Evolutionary conservation across 2,888 invertebrate genomes (phyloP), one percentile per base, ranked within the genome.

Genomic region (Nemapogon koenigi): DNA sequence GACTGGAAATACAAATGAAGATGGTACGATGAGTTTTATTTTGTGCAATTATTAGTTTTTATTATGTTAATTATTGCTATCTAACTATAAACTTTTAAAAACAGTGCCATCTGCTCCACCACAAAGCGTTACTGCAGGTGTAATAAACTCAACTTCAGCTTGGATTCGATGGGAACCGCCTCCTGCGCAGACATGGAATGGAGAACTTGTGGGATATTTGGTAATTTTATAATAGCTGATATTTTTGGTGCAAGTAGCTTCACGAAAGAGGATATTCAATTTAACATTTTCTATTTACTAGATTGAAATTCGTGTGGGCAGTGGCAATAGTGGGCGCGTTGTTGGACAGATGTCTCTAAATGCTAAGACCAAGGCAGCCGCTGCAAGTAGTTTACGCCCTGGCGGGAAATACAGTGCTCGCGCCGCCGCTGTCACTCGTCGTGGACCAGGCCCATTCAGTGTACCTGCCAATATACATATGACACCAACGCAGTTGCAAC

Each of bases 401-500:
- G 93, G 93, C 37, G 89, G 90, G 2, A 81, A 89, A 3, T 98
- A 97, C 66, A 90, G 88, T 45, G 92, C 96, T 0, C 85, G 91
- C 41, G 89, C 97, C 6, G 93, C 95, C 7, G 96, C 96, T 1
- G 86, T 90, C 50, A 97, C 96, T 0, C 83, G 86, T 42, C 85
- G 87, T 2, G 98, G 98, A 1, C 83, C 88, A 38, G 97, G 98
- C 6, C 94, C 94, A 1, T 95, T 89, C 57, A 94, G 93, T 38
- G 82, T 82, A 42, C 87, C 91, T 3, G 88, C 90, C 35, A 82
- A 87, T 43, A 76, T 91, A 40, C 83, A 88, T 48, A 88, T 89
- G 81, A 83, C 88, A 42, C 87, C 89, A 2, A 67, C 66, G 31
- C 76, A 75, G 31, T 69, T 73, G 8, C 75, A 73, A 42, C 54